Percentiles rank a stretch among this genome's conserved stretches.
Evolutionary conservation across 2,113 vertebrate species (phyloP).

Genomic region (Paratilapia polleni): DNA sequence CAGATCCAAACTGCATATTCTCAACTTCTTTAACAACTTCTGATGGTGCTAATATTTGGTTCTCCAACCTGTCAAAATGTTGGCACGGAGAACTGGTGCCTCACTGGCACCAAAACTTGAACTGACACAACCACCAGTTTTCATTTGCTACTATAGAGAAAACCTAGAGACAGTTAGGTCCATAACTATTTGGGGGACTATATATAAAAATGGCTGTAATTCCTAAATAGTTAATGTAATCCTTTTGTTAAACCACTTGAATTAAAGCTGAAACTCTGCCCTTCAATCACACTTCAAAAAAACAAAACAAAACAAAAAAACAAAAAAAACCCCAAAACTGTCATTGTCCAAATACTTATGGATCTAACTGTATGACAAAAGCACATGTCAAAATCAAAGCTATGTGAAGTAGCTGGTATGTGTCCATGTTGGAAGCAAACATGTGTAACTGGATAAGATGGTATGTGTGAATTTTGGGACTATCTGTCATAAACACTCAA

Average conservation of each 20-base stretch:
- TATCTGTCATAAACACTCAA: neutral
- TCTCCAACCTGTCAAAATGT: neutral
- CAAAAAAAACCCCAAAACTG: too few species aligned
- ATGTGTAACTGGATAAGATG: neutral
- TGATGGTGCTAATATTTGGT: too few species aligned
- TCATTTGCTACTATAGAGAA: neutral
- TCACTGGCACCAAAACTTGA: too few species aligned
- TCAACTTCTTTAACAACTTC: too few species aligned
- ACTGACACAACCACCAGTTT: neutral
- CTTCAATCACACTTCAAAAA: neutral
- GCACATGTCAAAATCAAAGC: neutral
- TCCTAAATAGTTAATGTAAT: neutral
- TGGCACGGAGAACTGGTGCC: neutral
- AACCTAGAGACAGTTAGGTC: neutral
- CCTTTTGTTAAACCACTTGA: neutral
- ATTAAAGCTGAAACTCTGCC: neutral
- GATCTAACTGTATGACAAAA: neutral
- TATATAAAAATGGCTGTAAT: neutral
- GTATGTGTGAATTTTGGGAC: constrained; percentile 12
- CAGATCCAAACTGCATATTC: too few species aligned
- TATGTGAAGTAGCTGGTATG: too few species aligned
- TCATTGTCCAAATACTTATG: neutral
- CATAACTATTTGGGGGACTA: rapidly evolving
- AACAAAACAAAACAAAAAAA: too few species aligned
- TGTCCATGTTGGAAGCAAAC: neutral